Conservation (phyloP, 1,140 invertebrate species). For the Orchesella cincta region DNA sequence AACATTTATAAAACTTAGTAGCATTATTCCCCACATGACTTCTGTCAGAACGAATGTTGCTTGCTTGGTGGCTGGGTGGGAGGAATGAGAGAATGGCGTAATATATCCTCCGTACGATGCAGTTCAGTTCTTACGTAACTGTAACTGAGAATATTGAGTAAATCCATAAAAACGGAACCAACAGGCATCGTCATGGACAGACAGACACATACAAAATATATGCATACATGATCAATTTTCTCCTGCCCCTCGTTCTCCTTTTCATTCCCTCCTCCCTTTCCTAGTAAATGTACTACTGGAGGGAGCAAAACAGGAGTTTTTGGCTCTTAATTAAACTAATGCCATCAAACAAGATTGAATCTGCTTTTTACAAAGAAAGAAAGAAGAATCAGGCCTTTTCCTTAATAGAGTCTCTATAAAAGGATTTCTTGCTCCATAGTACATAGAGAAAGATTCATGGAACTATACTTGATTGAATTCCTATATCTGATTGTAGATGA, state of each 20-base stretch:
- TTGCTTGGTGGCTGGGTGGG: too few relatives aligned
- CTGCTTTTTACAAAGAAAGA: conserved; percentile 10
- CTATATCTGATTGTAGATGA: conserved; percentile 24
- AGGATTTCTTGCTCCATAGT: background rate
- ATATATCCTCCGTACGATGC: too few relatives aligned
- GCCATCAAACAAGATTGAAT: conserved; percentile 18
- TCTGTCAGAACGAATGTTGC: background rate
- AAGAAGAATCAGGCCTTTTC: conserved; percentile 12
- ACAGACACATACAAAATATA: too few relatives aligned
- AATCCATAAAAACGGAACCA: too few relatives aligned
- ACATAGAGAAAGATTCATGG: background rate
- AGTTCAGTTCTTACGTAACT: too few relatives aligned
- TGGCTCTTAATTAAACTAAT: conserved; percentile 21
- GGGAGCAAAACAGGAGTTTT: conserved; percentile 2
- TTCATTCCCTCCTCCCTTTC: too few relatives aligned
- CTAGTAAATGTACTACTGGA: too few relatives aligned
- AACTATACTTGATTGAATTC: conserved; percentile 11
- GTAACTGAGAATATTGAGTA: too few relatives aligned
- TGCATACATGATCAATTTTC: background rate
- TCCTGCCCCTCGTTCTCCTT: too few relatives aligned
- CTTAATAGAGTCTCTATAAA: conserved; percentile 9
- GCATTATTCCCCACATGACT: background rate
- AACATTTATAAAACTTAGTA: background rate
- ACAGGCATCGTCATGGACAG: too few relatives aligned
- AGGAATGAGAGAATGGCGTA: too few relatives aligned